Percentiles rank a stretch among this genome's conserved stretches.
Conservation (phyloP, 2,888 invertebrate species). For the Cremastinae sp. region DNA sequence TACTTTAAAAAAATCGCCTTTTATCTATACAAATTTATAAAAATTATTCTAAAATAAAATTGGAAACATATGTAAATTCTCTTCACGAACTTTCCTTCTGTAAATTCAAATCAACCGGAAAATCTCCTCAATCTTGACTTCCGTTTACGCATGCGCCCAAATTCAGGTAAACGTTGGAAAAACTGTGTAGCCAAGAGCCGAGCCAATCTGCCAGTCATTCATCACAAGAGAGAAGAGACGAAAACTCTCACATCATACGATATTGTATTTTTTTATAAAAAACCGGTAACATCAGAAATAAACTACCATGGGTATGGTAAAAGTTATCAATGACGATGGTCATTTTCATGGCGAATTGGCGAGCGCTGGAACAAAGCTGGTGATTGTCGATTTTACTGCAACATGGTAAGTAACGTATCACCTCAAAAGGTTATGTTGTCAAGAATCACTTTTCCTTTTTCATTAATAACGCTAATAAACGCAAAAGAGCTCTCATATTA, state of each 20-base stretch:
- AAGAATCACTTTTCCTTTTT: constrained; percentile 16
- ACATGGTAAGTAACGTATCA: constrained; percentile 87
- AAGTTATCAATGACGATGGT: constrained; percentile 87
- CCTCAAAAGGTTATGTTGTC: constrained; percentile 67
- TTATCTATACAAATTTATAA: background rate
- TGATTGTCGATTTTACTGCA: constrained; percentile 97
- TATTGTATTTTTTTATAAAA: constrained; percentile 18
- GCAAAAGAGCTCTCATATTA: no score
- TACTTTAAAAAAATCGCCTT: background rate
- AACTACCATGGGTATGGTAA: constrained; percentile 82
- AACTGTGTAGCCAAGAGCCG: constrained; percentile 10
- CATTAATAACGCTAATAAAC: no score
- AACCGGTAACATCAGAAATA: constrained; percentile 6
- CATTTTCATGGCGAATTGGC: constrained; percentile 92
- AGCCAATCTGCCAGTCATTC: constrained; percentile 57
- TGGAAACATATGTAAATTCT: background rate
- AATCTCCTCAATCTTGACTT: background rate
- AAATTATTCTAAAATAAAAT: no score
- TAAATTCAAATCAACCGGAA: background rate
- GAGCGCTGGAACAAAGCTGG: constrained; percentile 92
- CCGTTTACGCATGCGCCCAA: constrained; percentile 23
- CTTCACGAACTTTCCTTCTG: background rate
- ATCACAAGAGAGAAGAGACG: constrained; percentile 26
- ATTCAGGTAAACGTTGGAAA: constrained; percentile 17
- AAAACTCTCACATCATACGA: background rate